Conservation (phyloP, 1,140 invertebrate genomes). For the Formica selysi region DNA sequence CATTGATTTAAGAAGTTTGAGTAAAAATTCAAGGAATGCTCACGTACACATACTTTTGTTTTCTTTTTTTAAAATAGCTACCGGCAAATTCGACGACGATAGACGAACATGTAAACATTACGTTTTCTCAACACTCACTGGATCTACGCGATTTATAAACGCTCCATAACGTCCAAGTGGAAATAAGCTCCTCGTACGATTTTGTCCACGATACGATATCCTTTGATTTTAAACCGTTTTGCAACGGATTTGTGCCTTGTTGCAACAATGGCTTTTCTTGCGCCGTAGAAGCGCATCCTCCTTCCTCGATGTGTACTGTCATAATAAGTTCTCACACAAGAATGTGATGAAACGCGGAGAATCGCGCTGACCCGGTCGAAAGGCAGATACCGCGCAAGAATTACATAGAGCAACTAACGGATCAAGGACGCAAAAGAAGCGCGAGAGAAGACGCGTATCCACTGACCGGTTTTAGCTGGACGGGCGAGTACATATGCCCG, state of each 20-base stretch:
- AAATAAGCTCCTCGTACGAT: slow-evolving; percentile 28
- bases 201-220: neutral
- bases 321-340: slow-evolving; percentile 50
- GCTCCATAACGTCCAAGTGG: slow-evolving; percentile 50
- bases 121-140: slow-evolving; percentile 60
- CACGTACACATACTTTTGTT: neutral
- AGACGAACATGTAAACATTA: neutral
- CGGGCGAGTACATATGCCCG: slow-evolving; percentile 37
- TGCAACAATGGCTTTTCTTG: slow-evolving; percentile 55
- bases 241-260: neutral
- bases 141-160: neutral
- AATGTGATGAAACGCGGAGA: slow-evolving; percentile 39
- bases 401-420: slow-evolving; percentile 23
- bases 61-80: neutral
- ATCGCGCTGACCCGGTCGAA: slow-evolving; percentile 57
- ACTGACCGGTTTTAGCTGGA: slow-evolving; percentile 72
- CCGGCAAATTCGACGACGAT: neutral
- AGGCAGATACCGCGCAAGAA: slow-evolving; percentile 40
- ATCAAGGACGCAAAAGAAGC: slow-evolving; percentile 53
- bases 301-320: slow-evolving; percentile 21
- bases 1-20: too few species aligned
- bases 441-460: slow-evolving; percentile 45
- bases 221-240: slow-evolving; percentile 8
- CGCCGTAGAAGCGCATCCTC: slow-evolving; percentile 8
- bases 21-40: too few species aligned